Conservation (phyloP, 2,113 vertebrate genomes). For the Mixornis gularis region DNA sequence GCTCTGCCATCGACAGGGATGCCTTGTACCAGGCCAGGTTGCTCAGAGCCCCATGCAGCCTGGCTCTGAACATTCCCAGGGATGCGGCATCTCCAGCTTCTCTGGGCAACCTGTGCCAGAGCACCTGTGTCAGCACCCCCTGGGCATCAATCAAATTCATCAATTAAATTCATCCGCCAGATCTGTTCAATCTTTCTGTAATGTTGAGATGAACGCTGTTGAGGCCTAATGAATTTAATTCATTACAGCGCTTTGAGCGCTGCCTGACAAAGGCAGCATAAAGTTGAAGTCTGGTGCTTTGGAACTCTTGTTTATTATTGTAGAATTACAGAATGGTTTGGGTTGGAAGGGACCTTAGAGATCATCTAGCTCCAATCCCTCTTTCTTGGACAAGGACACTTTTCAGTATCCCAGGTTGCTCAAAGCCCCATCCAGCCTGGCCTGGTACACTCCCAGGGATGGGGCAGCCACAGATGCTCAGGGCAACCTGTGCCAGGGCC, state of each 20-base stretch:
- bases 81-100: neutral
- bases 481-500: neutral
- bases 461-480: neutral
- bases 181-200: neutral
- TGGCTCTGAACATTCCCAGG: neutral
- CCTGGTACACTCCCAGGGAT: neutral
- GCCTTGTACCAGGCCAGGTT: rapidly evolving
- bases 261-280: neutral
- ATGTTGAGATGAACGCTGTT: neutral
- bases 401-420: neutral
- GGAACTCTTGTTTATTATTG: neutral
- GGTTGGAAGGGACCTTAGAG: neutral
- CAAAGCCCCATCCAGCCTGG: neutral
- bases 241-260: neutral
- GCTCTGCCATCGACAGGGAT: neutral
- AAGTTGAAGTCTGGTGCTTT: rapidly evolving
- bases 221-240: neutral
- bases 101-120: neutral
- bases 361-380: neutral
- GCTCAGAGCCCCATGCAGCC: neutral
- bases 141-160: neutral
- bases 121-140: neutral
- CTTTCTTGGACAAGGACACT: neutral
- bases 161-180: neutral
- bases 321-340: neutral